Percentiles rank a stretch among this genome's conserved stretches.
Conservation (phyloP, 1,140 invertebrate species). For the Drosophila elegans region DNA sequence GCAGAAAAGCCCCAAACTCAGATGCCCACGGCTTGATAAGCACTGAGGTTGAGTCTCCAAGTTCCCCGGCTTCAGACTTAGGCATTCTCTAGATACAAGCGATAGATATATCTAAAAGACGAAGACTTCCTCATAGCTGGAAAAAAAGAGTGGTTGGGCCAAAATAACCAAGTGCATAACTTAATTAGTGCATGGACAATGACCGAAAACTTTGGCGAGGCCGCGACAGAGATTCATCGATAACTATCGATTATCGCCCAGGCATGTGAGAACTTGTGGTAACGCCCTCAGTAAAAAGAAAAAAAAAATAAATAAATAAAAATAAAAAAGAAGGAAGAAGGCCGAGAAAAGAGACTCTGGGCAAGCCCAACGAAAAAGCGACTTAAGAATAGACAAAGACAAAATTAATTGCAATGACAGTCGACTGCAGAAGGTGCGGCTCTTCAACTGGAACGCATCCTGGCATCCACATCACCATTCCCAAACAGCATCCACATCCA, state of each 20-base stretch:
- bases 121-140: conserved; percentile 59
- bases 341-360: background rate
- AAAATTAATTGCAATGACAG: conserved; percentile 72
- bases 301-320: background rate
- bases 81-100: conserved; percentile 50
- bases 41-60: conserved; percentile 17
- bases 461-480: conserved; percentile 20
- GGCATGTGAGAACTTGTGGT: conserved; percentile 37
- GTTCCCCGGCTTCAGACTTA: conserved; percentile 4
- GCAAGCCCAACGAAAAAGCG: conserved; percentile 48
- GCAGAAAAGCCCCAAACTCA: conserved; percentile 25
- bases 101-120: conserved; percentile 45
- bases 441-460: conserved; percentile 47
- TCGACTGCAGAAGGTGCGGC: conserved; percentile 38
- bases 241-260: conserved; percentile 33
- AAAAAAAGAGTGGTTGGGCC: background rate
- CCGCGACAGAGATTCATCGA: conserved; percentile 36
- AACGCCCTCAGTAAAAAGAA: conserved; percentile 13
- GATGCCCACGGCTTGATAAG: conserved; percentile 29
- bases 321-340: background rate
- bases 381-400: conserved; percentile 70
- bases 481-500: conserved; percentile 41
- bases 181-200: conserved; percentile 65
- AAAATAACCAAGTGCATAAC: conserved; percentile 39
- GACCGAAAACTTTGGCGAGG: conserved; percentile 17